These are phyloP conservation scores for Huso huso DNA, from an alignment of 2,797 vertebrate genomes.

Conservation along the genomic window DNA sequence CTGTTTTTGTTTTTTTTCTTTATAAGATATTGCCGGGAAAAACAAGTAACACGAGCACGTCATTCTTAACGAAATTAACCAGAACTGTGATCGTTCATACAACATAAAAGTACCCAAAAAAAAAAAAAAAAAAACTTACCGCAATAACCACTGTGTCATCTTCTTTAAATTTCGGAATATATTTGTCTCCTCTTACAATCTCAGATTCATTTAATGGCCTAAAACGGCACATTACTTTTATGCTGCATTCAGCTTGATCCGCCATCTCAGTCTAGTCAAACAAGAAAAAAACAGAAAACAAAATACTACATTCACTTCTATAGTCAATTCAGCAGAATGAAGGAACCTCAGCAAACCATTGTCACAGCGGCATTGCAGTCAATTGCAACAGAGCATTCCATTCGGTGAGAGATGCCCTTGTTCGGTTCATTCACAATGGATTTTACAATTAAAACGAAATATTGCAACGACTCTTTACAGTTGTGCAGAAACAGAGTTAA, in stretches of 20 bases:
- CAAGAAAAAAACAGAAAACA: conserved; percentile 9
- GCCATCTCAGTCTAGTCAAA: conserved; percentile 46
- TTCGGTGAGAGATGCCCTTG: conserved; percentile 1
- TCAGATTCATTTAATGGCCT: conserved; percentile 83
- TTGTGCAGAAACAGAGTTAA: background rate
- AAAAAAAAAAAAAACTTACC: conserved; percentile 58
- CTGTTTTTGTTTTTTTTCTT: too few species aligned
- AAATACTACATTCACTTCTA: conserved; percentile 1
- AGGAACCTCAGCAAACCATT: conserved; percentile 1
- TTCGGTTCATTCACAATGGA: background rate
- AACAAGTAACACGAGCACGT: too few species aligned
- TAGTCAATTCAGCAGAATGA: background rate
- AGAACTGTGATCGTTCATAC: too few species aligned
- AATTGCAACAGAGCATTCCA: conserved; percentile 8
- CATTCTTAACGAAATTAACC: too few species aligned
- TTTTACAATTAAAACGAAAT: background rate
- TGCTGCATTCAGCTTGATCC: conserved; percentile 81
- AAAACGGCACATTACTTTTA: conserved; percentile 93
- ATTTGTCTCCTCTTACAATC: conserved; percentile 79
- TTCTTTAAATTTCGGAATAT: conserved; percentile 82
- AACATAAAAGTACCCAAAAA: too few species aligned
- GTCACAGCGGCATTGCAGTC: conserved; percentile 9
- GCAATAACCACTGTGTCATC: conserved; percentile 82
- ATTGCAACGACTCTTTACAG: background rate
- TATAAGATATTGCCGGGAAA: too few species aligned